Base-by-base conservation (phyloP, 2,113 vertebrate genomes). In the Poeciliopsis turrubarensis region DNA sequence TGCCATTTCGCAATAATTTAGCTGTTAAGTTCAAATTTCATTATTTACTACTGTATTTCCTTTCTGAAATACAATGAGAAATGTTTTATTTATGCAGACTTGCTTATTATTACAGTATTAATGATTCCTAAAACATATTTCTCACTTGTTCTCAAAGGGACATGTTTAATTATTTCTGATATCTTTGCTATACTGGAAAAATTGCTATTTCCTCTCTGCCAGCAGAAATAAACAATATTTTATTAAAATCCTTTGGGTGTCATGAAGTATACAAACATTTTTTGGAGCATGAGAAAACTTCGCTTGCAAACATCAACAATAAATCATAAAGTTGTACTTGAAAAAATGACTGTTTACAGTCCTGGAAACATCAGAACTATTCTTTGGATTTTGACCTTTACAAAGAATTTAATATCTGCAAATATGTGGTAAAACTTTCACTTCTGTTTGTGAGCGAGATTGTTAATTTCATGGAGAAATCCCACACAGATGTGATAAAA, bases 31-130 rank as follows among this genome's bases (percentile, higher is more conserved):
- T 79, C 4, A 41, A 69, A 34, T 32, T 70, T 29, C 68, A 69
- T 39, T 65, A 67, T 78, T 1, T 75, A 27, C 44, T n/a, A 65
- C 0, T 63, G 19, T 31, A 8, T 5, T 3, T 31, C 82, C 68
- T 76, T 5, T 80, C 71, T 83, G 77, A 81, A 85, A 73, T 10
- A 70, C 3, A 44, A 17, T 62, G 32, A 41, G 25, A 12, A 64
- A 1, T 51, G 10, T 54, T 54, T 34, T 32, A 66, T 67, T 63
- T 64, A 67, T 72, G 41, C 11, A 30, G 51, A 66, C 3, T 71
- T 68, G 5, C 74, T 79, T 3, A 32, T 72, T 47, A 32, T 72
- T 62, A 41, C 26, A 54, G 7, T 57, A n/a, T 2, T 7, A 9
- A 57, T 57, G 7, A 57, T 6, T n/a, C n/a, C 51, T 7, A 25